Percentiles rank a stretch among this genome's conserved stretches.
phyloP scores from a whole-genome alignment of 2,888 invertebrate species.

The Amitus sp. region DNA sequence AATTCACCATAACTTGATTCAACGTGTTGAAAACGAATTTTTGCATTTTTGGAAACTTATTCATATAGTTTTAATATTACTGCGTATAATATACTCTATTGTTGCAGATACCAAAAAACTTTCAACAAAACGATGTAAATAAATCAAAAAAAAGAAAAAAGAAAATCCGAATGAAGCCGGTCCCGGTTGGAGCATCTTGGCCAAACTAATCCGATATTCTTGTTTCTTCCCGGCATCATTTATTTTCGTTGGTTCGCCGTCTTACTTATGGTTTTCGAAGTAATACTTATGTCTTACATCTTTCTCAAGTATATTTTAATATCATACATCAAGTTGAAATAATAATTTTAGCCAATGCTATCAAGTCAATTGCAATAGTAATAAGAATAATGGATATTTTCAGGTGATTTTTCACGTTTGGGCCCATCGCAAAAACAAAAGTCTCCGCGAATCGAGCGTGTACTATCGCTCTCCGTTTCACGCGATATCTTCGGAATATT shows the following conservation, averaged over 20 bases:
- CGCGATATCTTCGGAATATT: slow-evolving; percentile 75
- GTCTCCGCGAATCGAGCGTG: slow-evolving; percentile 68
- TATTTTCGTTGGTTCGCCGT: slow-evolving; percentile 64
- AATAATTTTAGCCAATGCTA: too few relatives aligned
- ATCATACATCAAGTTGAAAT: too few relatives aligned
- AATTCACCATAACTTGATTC: not conserved
- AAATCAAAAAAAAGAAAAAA: slow-evolving; percentile 38
- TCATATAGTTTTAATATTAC: too few relatives aligned
- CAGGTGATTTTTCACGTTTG: slow-evolving; percentile 70
- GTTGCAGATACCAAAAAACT: slow-evolving; percentile 58
- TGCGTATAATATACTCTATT: too few relatives aligned
- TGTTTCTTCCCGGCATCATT: slow-evolving; percentile 53
- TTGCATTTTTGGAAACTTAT: slow-evolving; percentile 13
- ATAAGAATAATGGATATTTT: too few relatives aligned
- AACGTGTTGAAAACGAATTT: too few relatives aligned
- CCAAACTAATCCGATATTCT: slow-evolving; percentile 55
- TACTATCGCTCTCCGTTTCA: slow-evolving; percentile 79
- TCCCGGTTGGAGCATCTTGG: slow-evolving; percentile 50
- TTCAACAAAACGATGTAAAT: too few relatives aligned
- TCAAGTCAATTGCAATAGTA: too few relatives aligned
- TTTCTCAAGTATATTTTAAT: too few relatives aligned
- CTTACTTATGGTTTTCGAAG: slow-evolving; percentile 67
- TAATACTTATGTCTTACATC: slow-evolving; percentile 47
- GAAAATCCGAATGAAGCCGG: slow-evolving; percentile 45
- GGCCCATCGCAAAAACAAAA: slow-evolving; percentile 76